phyloP scores from a whole-genome alignment of 1,140 invertebrate species.

The Vanessa tameamea region DNA sequence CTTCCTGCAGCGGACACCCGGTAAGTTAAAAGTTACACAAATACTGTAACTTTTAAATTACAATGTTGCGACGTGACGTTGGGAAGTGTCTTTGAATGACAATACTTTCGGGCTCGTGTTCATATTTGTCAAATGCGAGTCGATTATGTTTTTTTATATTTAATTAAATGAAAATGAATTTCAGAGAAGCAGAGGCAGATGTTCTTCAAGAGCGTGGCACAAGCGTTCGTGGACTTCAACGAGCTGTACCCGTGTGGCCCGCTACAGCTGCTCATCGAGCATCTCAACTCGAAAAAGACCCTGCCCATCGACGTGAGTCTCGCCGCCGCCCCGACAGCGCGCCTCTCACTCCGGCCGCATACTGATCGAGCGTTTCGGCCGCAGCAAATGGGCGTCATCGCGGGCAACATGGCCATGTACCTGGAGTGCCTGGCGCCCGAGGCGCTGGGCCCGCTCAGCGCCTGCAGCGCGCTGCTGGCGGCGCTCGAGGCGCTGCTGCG shows the following conservation, averaged over 20 bases:
- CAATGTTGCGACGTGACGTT: too few relatives aligned
- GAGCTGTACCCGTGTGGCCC: conserved; percentile 97
- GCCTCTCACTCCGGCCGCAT: neutral
- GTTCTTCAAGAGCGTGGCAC: conserved; percentile 96
- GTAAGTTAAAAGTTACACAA: conserved; percentile 65
- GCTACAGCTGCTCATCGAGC: conserved; percentile 94
- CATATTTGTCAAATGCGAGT: too few relatives aligned
- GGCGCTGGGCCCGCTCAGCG: conserved; percentile 86
- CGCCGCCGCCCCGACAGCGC: too few relatives aligned
- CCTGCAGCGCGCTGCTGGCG: conserved; percentile 90
- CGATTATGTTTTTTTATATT: too few relatives aligned
- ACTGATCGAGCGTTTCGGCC: neutral
- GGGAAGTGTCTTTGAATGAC: too few relatives aligned
- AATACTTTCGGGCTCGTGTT: too few relatives aligned
- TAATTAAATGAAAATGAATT: conserved; percentile 16
- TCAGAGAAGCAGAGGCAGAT: conserved; percentile 85
- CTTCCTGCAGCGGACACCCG: conserved; percentile 93
- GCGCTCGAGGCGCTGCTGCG: conserved; percentile 93
- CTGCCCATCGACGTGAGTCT: conserved; percentile 85
- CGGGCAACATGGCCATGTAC: conserved; percentile 93
- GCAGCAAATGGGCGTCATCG: conserved; percentile 65
- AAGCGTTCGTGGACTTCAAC: conserved; percentile 97
- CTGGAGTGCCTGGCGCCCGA: conserved; percentile 95
- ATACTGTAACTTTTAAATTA: neutral
- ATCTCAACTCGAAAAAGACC: conserved; percentile 93